Percentiles rank a stretch among this genome's conserved stretches.
These are phyloP conservation scores for Acomys russatus DNA, from an alignment of 2,797 vertebrate species.

Conservation along the genomic window DNA sequence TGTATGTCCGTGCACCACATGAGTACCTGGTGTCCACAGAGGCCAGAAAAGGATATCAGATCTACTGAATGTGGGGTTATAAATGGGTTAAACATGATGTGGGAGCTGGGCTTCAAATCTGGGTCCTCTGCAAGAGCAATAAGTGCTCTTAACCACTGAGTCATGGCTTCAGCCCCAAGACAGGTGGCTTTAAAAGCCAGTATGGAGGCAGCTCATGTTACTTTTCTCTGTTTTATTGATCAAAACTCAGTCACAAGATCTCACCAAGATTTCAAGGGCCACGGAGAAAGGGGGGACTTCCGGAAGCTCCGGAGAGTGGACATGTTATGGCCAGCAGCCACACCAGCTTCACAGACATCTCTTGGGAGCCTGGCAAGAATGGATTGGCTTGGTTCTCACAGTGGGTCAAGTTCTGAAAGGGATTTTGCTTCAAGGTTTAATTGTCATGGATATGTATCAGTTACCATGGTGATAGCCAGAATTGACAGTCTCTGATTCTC, in stretches of 20 bases:
- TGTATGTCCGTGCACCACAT: not conserved
- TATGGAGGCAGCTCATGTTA: not conserved
- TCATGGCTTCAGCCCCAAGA: not conserved
- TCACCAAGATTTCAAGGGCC: not conserved
- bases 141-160: not conserved
- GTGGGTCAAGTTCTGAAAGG: not conserved
- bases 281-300: not conserved
- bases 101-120: not conserved
- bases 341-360: no score
- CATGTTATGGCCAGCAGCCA: not conserved
- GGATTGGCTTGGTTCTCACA: not conserved
- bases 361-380: not conserved
- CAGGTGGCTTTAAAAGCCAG: not conserved
- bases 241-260: not conserved
- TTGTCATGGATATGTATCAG: not conserved
- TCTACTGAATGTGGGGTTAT: not conserved
- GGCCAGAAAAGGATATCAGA: not conserved
- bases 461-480: not conserved
- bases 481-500: not conserved
- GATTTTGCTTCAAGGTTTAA: not conserved
- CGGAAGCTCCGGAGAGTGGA: accelerated
- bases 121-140: not conserved
- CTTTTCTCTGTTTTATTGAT: not conserved
- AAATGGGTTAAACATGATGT: not conserved
- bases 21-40: not conserved